Conservation (phyloP, 2,113 vertebrate species). For the Spermophilus dauricus region DNA sequence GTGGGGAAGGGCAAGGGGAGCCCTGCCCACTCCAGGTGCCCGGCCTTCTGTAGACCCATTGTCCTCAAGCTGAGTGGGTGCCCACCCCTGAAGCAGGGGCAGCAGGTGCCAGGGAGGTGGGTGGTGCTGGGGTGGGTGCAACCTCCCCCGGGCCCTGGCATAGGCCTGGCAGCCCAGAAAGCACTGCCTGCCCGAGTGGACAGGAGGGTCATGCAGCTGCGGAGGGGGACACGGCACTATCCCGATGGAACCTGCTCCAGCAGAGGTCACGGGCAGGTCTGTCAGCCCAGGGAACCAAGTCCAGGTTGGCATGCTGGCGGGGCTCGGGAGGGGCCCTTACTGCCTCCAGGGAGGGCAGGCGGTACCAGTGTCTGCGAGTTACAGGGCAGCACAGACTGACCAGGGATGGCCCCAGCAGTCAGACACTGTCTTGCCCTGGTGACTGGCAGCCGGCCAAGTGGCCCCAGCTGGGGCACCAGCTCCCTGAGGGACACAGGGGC, state of each 20-base stretch:
- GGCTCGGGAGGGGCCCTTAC: conserved; percentile 60
- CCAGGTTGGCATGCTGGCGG: conserved; percentile 47
- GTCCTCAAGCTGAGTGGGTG: neutral
- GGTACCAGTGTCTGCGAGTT: conserved; percentile 58
- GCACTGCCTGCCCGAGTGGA: neutral
- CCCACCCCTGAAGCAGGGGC: no score
- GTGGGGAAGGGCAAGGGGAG: neutral
- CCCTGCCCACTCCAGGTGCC: no score
- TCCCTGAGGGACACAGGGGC: neutral
- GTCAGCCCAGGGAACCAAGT: conserved; percentile 83
- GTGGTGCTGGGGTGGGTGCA: no score
- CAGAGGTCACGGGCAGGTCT: conserved; percentile 88
- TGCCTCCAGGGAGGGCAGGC: conserved; percentile 72
- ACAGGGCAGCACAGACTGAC: conserved; percentile 80
- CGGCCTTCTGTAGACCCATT: neutral
- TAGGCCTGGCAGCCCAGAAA: no score
- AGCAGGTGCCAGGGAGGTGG: neutral
- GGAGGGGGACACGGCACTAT: conserved; percentile 81
- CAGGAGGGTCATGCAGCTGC: conserved; percentile 82
- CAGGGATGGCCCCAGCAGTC: conserved; percentile 63
- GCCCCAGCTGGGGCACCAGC: neutral
- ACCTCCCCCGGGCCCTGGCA: neutral
- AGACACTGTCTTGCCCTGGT: conserved; percentile 56
- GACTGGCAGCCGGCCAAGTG: conserved; percentile 21
- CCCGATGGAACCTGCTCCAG: conserved; percentile 86